Evolutionary conservation across 37 sponge, comb jelly and placozoan species (phyloP).

Genomic region (Chondrilla cf. caribensis): DNA sequence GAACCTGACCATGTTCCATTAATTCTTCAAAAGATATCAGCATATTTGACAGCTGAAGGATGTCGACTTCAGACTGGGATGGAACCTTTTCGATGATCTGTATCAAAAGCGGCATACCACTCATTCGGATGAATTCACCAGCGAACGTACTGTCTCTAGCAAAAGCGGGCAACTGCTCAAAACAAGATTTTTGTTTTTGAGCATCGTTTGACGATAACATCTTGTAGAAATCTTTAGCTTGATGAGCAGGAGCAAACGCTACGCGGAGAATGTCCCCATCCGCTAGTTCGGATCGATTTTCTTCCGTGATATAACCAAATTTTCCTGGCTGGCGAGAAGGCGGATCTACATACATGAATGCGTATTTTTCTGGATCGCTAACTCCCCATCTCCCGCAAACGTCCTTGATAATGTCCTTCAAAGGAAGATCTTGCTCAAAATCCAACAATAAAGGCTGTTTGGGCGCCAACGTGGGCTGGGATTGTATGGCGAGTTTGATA

Average conservation of each 20-base stretch:
- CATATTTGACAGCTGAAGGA: conserved; percentile 25
- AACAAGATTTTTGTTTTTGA: conserved; percentile 12
- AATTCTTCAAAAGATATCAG: conserved; percentile 73
- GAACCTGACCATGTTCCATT: conserved; percentile 87
- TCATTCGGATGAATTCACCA: conserved; percentile 55
- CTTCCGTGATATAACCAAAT: conserved; percentile 77
- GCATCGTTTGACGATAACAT: conserved; percentile 23
- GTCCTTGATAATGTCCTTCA: conserved; percentile 55
- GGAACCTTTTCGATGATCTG: conserved; percentile 42
- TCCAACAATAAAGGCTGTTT: conserved; percentile 72
- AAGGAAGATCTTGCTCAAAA: conserved; percentile 45
- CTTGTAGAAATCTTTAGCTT: conserved; percentile 52
- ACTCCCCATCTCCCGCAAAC: conserved; percentile 70
- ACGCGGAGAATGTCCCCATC: conserved; percentile 76
- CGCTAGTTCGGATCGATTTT: conserved; percentile 60
- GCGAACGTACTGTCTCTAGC: conserved; percentile 69
- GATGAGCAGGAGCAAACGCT: conserved; percentile 42
- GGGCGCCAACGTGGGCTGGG: conserved; percentile 48
- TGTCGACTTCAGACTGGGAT: conserved; percentile 22
- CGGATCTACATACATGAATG: conserved; percentile 69
- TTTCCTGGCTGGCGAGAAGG: conserved; percentile 29
- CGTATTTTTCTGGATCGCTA: conserved; percentile 60
- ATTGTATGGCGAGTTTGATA: conserved; percentile 81
- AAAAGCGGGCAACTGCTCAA: conserved; percentile 31
- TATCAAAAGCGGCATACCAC: conserved; percentile 54